Evolutionary conservation across 2,113 vertebrate genomes (phyloP).

Genomic region (Hippocampus zosterae): DNA sequence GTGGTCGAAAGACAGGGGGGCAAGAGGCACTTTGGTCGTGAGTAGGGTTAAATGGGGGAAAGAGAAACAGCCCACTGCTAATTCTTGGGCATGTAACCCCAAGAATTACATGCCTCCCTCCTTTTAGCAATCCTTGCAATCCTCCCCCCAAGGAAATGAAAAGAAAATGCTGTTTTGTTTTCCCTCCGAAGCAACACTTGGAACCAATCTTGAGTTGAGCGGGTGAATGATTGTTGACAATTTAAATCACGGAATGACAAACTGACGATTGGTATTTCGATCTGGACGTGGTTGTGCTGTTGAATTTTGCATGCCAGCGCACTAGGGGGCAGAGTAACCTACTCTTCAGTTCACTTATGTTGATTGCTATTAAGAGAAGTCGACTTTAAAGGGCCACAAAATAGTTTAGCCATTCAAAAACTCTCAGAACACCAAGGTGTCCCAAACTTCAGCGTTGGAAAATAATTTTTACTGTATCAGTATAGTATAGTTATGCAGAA

Average conservation of each 20-base stretch:
- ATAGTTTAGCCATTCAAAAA: no score
- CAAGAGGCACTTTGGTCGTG: constrained; percentile 4
- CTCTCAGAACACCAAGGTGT: no score
- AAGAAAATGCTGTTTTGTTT: constrained; percentile 6
- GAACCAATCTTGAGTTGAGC: constrained; percentile 11
- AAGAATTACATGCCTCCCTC: no score
- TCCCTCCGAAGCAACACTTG: constrained; percentile 5
- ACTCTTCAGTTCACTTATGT: no score
- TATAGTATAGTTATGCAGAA: no score
- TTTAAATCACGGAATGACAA: constrained; percentile 6
- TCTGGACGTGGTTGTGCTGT: constrained; percentile 20
- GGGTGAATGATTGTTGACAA: not conserved
- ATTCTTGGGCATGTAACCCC: constrained; percentile 16
- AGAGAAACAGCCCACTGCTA: constrained; percentile 22
- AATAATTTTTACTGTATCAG: no score
- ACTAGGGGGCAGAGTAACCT: not conserved
- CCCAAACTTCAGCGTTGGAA: no score
- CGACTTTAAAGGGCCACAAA: no score
- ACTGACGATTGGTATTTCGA: not conserved
- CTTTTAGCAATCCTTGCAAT: no score
- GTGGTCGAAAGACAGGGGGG: constrained; percentile 7
- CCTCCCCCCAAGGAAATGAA: not conserved
- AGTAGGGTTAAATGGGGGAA: constrained; percentile 18
- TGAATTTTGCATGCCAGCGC: not conserved
- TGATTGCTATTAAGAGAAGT: no score